Base-by-base conservation (phyloP, 2,797 vertebrate genomes). In the Calcarius lapponicus region DNA sequence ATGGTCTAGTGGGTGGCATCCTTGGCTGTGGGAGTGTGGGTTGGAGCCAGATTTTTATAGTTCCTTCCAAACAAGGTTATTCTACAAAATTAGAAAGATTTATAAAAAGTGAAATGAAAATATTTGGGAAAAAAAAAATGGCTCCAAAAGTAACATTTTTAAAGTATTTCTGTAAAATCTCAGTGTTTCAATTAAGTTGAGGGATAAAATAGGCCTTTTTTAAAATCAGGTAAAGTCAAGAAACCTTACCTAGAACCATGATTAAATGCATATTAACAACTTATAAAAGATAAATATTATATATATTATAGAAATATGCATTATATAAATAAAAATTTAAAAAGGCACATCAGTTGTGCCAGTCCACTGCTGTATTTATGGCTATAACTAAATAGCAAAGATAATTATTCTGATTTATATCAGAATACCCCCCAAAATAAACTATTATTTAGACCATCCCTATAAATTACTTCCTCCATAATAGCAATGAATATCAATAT, bases 41-140 rank as follows among this genome's bases (percentile, higher is more conserved):
- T 10, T 64, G 38, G 12, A 71, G 19, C 9, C 11, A 45, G n/a
- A 20, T 24, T 29, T 45, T 78, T 58, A 14, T 24, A 15, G 4
- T 22, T 78, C 34, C n/a, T 65, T 51, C 25, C 38, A 47, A 45
- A 25, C 4, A 43, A 71, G 34, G 10, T 13, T 11, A 26, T 19
- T 64, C 18, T 45, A 8, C 51, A 17, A 53, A 65, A 58, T 78
- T 25, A 32, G 38, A 42, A 73, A 66, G 13, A 54, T 34, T 71
- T 90, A 26, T 19, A 29, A 75, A 64, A 79, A 85, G 1, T 34
- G 57, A 83, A 73, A 61, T 11, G 9, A 64, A 64, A 67, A 31
- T 0, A 26, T 38, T 62, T 28, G 3, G 6, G 0, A 1, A 6
- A 36, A 60, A 75, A 15, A 32, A 0, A 80, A 28, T 32, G 16